phyloP scores from a whole-genome alignment of 35 echinoderm and acorn worm species.

The Strongylocentrotus purpuratus region DNA sequence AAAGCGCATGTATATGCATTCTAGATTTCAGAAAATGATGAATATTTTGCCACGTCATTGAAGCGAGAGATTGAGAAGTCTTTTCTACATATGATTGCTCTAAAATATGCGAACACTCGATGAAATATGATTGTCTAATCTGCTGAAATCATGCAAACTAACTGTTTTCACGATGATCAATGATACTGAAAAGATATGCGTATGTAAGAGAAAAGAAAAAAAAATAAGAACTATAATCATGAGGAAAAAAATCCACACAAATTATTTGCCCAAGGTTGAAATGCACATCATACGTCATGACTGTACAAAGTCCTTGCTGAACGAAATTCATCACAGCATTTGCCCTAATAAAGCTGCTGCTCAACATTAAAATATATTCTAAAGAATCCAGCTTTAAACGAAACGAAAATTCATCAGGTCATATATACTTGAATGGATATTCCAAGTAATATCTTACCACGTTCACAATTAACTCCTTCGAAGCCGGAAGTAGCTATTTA shows the following conservation, averaged over 20 bases:
- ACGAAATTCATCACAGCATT: too few species aligned
- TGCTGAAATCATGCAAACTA: neutral
- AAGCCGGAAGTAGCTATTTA: slow-evolving; percentile 22
- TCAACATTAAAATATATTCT: neutral
- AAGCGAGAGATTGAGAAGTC: neutral
- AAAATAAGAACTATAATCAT: neutral
- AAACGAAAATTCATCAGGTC: neutral
- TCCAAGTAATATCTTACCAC: slow-evolving; percentile 5
- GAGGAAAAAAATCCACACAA: too few species aligned
- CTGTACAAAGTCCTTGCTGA: too few species aligned
- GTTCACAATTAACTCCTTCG: slow-evolving; percentile 33
- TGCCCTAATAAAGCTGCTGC: too few species aligned
- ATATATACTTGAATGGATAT: neutral
- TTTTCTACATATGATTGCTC: neutral
- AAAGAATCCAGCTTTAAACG: neutral
- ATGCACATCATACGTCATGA: too few species aligned
- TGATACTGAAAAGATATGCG: neutral
- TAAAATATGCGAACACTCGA: neutral
- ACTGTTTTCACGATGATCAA: neutral
- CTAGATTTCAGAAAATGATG: neutral
- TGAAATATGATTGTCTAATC: neutral
- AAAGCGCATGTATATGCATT: neutral
- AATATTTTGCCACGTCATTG: neutral
- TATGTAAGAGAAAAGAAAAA: neutral
- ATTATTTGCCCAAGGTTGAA: neutral